phyloP scores from a whole-genome alignment of 2,113 vertebrate genomes.

The Apistogramma diplotaenia region DNA sequence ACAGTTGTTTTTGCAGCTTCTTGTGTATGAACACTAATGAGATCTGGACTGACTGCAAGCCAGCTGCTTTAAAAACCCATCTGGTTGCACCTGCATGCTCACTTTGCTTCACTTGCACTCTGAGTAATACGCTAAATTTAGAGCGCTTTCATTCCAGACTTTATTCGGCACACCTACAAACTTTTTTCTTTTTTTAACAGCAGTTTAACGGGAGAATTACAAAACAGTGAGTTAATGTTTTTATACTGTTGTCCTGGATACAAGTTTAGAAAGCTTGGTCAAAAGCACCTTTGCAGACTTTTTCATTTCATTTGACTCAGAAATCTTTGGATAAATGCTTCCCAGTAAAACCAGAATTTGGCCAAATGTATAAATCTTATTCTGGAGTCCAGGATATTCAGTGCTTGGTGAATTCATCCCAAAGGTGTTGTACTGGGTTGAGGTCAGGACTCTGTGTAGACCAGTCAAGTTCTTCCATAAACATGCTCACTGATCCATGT shows the following conservation, averaged over 20 bases:
- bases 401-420: not conserved
- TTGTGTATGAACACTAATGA: constrained; percentile 6
- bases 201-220: not conserved
- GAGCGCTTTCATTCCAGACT: not conserved
- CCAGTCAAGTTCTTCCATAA: too few relatives aligned
- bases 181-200: not conserved
- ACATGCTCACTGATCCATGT: too few relatives aligned
- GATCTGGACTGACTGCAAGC: constrained; percentile 9
- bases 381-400: not conserved
- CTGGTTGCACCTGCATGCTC: constrained; percentile 37
- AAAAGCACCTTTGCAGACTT: not conserved
- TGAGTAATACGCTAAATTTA: constrained; percentile 14
- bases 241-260: not conserved
- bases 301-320: not conserved
- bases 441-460: too few relatives aligned
- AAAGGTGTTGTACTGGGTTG: too few relatives aligned
- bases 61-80: constrained; percentile 37
- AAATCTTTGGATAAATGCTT: not conserved
- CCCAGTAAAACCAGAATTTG: not conserved
- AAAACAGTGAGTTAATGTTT: not conserved
- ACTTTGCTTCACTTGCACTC: constrained; percentile 13
- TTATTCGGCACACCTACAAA: not conserved
- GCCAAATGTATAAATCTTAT: not conserved
- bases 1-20: constrained; percentile 1
- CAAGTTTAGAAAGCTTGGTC: not conserved